Percentiles rank a stretch among this genome's conserved stretches.
Conservation (phyloP, 2,888 invertebrate genomes). For the Xanthorhoe spadicearia region DNA sequence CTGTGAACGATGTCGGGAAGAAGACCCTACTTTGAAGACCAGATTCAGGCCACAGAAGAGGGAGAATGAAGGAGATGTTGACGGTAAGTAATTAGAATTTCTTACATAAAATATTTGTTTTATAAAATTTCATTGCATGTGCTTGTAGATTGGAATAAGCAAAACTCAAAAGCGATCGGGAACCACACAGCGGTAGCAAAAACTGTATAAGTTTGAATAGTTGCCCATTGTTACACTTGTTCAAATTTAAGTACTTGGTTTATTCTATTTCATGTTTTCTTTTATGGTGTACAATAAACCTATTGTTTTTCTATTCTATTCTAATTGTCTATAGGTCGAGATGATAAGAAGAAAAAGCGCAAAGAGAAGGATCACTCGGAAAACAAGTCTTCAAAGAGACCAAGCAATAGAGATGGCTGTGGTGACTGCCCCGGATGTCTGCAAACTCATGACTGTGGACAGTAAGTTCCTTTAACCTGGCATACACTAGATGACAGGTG, state of each 20-base stretch:
- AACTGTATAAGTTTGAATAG: too few species aligned
- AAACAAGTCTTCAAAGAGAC: slow-evolving; percentile 75
- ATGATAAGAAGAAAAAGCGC: slow-evolving; percentile 78
- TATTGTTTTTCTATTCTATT: too few species aligned
- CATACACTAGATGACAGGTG: too few species aligned
- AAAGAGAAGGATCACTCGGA: slow-evolving; percentile 81
- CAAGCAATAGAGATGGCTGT: slow-evolving; percentile 73
- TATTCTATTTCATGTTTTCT: too few species aligned
- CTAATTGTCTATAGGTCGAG: slow-evolving; percentile 56
- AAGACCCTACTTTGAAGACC: slow-evolving; percentile 91
- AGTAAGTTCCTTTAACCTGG: slow-evolving; percentile 65
- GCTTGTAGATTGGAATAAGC: too few species aligned
- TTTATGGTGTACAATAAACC: background rate
- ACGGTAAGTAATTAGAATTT: slow-evolving; percentile 49
- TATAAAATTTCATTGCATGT: too few species aligned
- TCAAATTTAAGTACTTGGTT: too few species aligned
- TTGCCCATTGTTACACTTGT: too few species aligned
- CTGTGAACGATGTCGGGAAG: slow-evolving; percentile 93
- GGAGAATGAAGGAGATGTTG: slow-evolving; percentile 73
- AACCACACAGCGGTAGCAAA: too few species aligned
- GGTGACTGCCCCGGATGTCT: slow-evolving; percentile 78
- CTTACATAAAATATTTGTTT: too few species aligned
- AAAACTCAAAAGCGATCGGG: too few species aligned
- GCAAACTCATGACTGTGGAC: slow-evolving; percentile 76
- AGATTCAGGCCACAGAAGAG: slow-evolving; percentile 80